Conservation (phyloP, 2,797 vertebrate species). For the Hoplostethus atlanticus region DNA sequence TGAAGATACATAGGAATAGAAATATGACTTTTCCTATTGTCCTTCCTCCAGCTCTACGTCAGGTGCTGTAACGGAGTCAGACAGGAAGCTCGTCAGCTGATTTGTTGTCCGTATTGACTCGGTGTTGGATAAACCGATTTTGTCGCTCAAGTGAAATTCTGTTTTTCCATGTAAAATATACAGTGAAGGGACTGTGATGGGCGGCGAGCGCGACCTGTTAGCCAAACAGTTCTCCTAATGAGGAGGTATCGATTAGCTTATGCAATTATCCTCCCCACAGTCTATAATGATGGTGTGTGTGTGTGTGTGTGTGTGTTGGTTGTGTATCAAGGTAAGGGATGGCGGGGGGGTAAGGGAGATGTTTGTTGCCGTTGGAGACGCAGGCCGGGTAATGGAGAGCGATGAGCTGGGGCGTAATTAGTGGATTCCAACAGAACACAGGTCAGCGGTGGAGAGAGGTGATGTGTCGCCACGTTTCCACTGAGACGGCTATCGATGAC, state of each 20-base stretch:
- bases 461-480: conserved; percentile 28
- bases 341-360: conserved; percentile 19
- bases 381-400: conserved; percentile 49
- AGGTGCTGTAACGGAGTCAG: too few species aligned
- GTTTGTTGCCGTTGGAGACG: conserved; percentile 38
- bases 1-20: not conserved
- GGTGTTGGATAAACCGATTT: conserved; percentile 11
- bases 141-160: conserved; percentile 13
- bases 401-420: conserved; percentile 66
- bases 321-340: conserved; percentile 14
- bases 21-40: too few species aligned
- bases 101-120: not conserved
- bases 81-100: conserved; percentile 5
- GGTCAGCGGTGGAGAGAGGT: conserved; percentile 34
- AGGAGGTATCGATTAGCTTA: conserved; percentile 71
- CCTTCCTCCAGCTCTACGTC: too few species aligned
- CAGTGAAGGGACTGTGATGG: conserved; percentile 34
- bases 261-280: conserved; percentile 72
- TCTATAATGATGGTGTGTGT: conserved; percentile 55
- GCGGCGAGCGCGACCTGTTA: conserved; percentile 63
- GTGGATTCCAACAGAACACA: conserved; percentile 50
- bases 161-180: conserved; percentile 22
- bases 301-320: conserved; percentile 17
- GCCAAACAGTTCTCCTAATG: conserved; percentile 63
- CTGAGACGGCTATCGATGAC: not conserved